These are phyloP conservation scores for Prunella strophiata DNA, from an alignment of 2,797 vertebrate species.

Conservation along the genomic window DNA sequence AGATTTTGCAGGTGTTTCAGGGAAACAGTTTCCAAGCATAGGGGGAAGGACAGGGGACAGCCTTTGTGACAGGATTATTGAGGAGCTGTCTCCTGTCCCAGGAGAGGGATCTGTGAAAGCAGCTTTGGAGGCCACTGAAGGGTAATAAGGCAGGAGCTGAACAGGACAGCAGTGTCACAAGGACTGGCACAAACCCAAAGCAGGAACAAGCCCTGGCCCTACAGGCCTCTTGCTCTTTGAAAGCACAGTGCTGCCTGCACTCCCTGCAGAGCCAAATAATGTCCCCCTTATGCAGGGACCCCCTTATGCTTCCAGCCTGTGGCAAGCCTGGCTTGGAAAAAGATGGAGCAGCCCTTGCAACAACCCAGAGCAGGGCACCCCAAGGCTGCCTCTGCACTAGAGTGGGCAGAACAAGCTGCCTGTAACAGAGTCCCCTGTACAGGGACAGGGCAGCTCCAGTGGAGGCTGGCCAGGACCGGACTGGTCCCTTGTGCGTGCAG, in stretches of 20 bases:
- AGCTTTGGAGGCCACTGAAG: neutral
- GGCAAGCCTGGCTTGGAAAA: neutral
- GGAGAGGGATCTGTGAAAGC: neutral
- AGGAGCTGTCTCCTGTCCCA: neutral
- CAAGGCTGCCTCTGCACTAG: neutral
- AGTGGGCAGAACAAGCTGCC: neutral
- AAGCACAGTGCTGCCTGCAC: neutral
- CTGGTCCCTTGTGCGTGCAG: fast-evolving
- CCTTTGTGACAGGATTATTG: neutral
- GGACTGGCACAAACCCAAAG: neutral
- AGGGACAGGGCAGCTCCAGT: neutral
- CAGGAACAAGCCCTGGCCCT: neutral
- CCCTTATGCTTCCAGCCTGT: neutral
- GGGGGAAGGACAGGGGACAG: neutral
- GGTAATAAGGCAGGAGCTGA: neutral
- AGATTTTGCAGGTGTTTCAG: neutral
- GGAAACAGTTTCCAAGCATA: neutral
- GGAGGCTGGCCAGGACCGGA: fast-evolving
- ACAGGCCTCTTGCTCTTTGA: neutral
- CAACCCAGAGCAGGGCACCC: neutral
- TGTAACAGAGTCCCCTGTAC: neutral
- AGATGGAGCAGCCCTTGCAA: neutral
- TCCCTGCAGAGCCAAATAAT: neutral
- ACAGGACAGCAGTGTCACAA: neutral
- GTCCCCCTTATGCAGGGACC: neutral